Conservation (phyloP, 2,113 vertebrate genomes). For the Centropristis striata region DNA sequence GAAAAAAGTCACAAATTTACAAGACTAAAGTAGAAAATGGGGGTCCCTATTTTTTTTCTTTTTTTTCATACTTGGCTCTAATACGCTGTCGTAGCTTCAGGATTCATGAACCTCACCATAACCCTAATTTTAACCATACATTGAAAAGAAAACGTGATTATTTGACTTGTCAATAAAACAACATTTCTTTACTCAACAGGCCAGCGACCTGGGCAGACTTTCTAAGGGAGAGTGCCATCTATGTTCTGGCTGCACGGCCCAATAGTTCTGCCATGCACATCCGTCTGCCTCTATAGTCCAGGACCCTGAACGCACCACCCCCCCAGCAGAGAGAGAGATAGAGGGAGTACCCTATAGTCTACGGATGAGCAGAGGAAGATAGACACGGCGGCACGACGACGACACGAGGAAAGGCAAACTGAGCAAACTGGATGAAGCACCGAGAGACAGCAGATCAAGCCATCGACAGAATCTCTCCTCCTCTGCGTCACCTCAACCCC, state of each 20-base stretch:
- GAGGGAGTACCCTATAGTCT: slow-evolving; percentile 30
- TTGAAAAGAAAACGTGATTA: not conserved
- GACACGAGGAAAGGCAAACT: slow-evolving; percentile 35
- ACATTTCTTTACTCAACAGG: slow-evolving; percentile 76
- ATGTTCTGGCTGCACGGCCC: slow-evolving; percentile 92
- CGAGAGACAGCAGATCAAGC: slow-evolving; percentile 64
- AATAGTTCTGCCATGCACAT: slow-evolving; percentile 95
- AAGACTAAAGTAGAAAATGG: no score
- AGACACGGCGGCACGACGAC: slow-evolving; percentile 25
- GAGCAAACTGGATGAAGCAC: slow-evolving; percentile 50
- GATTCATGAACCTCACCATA: no score
- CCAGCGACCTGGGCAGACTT: slow-evolving; percentile 90
- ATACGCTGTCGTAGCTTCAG: no score
- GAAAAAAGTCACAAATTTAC: no score
- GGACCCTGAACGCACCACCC: slow-evolving; percentile 19
- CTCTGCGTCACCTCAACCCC: slow-evolving; percentile 50
- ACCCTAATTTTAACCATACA: not conserved
- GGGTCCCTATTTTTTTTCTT: no score
- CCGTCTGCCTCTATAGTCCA: slow-evolving; percentile 88
- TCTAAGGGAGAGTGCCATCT: slow-evolving; percentile 91
- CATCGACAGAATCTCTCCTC: slow-evolving; percentile 59
- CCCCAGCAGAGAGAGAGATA: slow-evolving; percentile 37
- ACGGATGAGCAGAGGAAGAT: slow-evolving; percentile 47
- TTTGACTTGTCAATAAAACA: not conserved
- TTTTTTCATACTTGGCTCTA: no score